Evolutionary conservation across 2,888 invertebrate species (phyloP).

Genomic region (Rhynchonema sp.): DNA sequence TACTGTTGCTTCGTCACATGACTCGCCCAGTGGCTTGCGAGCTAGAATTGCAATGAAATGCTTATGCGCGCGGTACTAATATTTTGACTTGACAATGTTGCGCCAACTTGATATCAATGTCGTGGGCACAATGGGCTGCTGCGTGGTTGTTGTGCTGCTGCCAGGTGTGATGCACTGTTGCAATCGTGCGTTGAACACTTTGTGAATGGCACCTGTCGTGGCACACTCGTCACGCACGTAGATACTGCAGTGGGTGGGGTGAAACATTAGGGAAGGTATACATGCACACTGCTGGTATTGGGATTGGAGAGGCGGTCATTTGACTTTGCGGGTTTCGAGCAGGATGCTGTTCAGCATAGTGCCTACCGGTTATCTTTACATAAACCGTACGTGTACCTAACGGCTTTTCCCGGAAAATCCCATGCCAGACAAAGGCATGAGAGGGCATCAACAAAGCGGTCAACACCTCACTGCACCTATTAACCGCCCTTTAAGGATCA

Average conservation of each 20-base stretch:
- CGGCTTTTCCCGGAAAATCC: neutral
- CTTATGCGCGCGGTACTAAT: too few relatives aligned
- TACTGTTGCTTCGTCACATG: neutral
- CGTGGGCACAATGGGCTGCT: too few relatives aligned
- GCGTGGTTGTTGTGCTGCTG: neutral
- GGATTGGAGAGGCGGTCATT: too few relatives aligned
- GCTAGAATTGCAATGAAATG: too few relatives aligned
- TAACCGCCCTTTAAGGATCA: too few relatives aligned
- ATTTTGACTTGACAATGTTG: too few relatives aligned
- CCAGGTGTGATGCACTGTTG: conserved; percentile 7
- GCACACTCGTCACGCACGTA: conserved; percentile 8
- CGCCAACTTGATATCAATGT: too few relatives aligned
- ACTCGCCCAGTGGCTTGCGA: neutral
- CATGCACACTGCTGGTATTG: neutral
- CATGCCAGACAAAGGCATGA: too few relatives aligned
- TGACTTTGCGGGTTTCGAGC: too few relatives aligned
- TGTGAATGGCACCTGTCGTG: conserved; percentile 3
- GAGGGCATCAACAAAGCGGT: too few relatives aligned
- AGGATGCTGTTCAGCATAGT: too few relatives aligned
- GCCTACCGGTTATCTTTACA: neutral
- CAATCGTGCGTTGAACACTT: conserved; percentile 5
- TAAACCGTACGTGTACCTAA: neutral
- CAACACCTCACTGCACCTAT: too few relatives aligned
- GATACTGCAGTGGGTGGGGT: neutral
- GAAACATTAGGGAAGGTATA: neutral